A percentile compares a stretch with the other conserved stretches of the same genome.
These are phyloP conservation scores for Saxicola maurus DNA, from an alignment of 2,797 vertebrate genomes.

Conservation along the genomic window DNA sequence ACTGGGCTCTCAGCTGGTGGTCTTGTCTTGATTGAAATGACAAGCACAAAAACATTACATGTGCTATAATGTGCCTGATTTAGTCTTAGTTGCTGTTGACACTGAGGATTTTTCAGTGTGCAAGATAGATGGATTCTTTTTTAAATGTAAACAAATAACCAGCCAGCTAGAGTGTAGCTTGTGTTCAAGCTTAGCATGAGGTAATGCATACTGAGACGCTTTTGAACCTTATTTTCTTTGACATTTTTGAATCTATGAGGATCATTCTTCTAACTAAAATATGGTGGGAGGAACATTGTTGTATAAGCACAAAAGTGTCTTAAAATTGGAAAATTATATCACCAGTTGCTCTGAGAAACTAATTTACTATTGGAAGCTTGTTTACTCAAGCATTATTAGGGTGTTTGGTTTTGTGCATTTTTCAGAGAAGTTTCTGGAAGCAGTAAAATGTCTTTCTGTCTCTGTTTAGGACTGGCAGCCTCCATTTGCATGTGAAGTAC, in stretches of 20 bases:
- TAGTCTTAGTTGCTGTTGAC: not conserved
- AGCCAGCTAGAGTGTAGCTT: not conserved
- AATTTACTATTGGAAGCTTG: not conserved
- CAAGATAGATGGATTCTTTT: not conserved
- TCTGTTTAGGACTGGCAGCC: constrained; percentile 92
- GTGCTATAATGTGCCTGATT: not conserved
- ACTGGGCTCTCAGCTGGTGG: fast-evolving
- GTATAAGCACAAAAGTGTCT: not conserved
- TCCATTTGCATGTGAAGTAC: constrained; percentile 95
- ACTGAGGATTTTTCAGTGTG: not conserved
- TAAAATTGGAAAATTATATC: not conserved
- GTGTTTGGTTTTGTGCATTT: not conserved
- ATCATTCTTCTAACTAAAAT: not conserved
- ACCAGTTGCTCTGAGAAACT: not conserved
- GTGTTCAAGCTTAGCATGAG: not conserved
- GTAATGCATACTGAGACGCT: not conserved
- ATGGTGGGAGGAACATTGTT: not conserved
- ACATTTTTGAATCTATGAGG: not conserved
- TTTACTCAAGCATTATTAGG: not conserved
- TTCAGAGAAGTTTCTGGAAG: not conserved
- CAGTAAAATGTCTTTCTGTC: constrained; percentile 11
- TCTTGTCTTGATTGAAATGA: not conserved
- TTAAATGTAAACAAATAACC: not conserved
- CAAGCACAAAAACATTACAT: not conserved
- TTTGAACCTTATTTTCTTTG: not conserved